Percentiles rank a stretch among this genome's conserved stretches.
phyloP scores from a whole-genome alignment of 2,888 invertebrate genomes.

The Drosophila paramelanica region DNA sequence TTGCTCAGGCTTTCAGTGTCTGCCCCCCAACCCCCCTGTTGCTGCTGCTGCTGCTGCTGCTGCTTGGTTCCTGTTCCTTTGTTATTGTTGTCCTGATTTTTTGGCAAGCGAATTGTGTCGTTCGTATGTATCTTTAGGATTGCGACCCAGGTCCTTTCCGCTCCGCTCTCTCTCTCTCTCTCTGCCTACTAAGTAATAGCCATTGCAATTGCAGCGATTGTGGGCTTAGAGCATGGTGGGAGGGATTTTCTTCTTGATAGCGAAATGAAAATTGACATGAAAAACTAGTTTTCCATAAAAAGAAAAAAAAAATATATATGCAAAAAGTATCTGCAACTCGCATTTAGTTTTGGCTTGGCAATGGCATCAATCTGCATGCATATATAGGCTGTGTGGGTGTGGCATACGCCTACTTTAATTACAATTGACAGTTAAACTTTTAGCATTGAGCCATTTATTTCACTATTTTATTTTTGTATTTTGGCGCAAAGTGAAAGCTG shows the following conservation, averaged over 20 bases:
- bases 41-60: constrained; percentile 10
- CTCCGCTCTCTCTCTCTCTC: neutral
- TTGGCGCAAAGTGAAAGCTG: constrained; percentile 49
- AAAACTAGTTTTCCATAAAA: constrained; percentile 49
- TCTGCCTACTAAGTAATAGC: constrained; percentile 25
- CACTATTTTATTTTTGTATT: neutral
- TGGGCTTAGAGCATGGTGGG: no score
- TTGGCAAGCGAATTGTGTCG: constrained; percentile 70
- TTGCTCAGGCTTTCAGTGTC: constrained; percentile 14
- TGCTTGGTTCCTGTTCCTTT: constrained; percentile 44
- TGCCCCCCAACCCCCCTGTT: neutral
- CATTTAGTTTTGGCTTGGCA: constrained; percentile 33
- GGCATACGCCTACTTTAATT: constrained; percentile 31
- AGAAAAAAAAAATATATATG: constrained; percentile 17
- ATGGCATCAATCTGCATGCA: constrained; percentile 54
- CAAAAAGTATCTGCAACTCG: constrained; percentile 18
- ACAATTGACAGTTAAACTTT: constrained; percentile 30
- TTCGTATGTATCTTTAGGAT: constrained; percentile 67
- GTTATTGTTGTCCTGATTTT: constrained; percentile 62
- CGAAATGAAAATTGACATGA: constrained; percentile 50
- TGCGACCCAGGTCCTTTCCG: constrained; percentile 1
- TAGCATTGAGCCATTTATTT: constrained; percentile 35
- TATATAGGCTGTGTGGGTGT: constrained; percentile 25
- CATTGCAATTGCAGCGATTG: constrained; percentile 35
- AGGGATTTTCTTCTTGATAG: no score